phyloP scores from a whole-genome alignment of 2,888 invertebrate species.

The Phaonia tiefii region DNA sequence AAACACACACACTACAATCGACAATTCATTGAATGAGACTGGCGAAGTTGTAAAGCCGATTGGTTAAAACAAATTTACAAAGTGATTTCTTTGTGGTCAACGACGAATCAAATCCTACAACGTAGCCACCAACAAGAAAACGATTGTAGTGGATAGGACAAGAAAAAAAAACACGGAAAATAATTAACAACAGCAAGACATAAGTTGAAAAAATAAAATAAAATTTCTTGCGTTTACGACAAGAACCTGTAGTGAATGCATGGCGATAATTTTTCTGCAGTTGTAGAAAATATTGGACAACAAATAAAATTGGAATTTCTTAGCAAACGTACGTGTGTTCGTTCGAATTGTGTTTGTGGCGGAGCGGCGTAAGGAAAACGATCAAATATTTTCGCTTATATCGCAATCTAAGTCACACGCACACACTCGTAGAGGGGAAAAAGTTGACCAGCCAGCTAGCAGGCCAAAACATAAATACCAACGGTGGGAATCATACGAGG shows the following conservation, averaged over 20 bases:
- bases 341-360: constrained; percentile 25
- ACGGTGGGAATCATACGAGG: background rate
- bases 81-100: constrained; percentile 59
- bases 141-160: no score
- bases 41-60: background rate
- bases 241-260: no score
- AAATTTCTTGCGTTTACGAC: no score
- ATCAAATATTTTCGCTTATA: constrained; percentile 49
- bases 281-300: constrained; percentile 12
- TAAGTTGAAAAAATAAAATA: background rate
- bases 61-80: no score
- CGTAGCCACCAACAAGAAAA: constrained; percentile 45
- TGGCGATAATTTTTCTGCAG: constrained; percentile 1
- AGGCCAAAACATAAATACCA: constrained; percentile 34
- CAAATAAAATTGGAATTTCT: background rate
- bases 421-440: constrained; percentile 26
- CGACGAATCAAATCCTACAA: constrained; percentile 55
- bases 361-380: constrained; percentile 21
- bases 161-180: constrained; percentile 32
- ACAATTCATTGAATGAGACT: constrained; percentile 9
- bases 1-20: constrained; percentile 25
- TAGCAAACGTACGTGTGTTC: constrained; percentile 17
- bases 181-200: constrained; percentile 35
- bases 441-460: constrained; percentile 38
- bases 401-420: constrained; percentile 41